Percentiles rank a stretch among this genome's conserved stretches.
Evolutionary conservation across 2,113 vertebrate species (phyloP).

Genomic region (Panthera leo): DNA sequence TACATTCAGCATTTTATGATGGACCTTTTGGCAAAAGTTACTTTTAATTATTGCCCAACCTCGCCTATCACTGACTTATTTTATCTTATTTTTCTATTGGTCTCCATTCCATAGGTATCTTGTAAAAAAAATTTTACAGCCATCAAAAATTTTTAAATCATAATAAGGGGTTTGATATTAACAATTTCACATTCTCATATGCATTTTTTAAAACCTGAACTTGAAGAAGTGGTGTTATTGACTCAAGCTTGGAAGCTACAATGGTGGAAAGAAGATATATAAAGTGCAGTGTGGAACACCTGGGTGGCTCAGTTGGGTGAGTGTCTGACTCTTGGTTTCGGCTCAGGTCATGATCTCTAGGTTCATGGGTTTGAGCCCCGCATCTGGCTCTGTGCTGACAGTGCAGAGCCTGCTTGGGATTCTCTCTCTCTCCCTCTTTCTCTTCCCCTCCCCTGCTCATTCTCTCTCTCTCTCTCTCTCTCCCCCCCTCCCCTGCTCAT

Average conservation of each 20-base stretch:
- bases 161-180: neutral
- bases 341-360: no score
- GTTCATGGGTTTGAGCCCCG: no score
- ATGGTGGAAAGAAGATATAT: neutral
- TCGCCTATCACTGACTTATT: neutral
- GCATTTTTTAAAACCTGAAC: neutral
- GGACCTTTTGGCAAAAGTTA: neutral
- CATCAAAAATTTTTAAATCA: neutral
- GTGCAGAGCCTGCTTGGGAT: no score
- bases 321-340: no score
- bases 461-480: no score
- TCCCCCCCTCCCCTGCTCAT: no score
- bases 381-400: no score
- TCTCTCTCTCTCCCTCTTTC: no score
- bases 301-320: no score
- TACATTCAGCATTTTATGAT: neutral
- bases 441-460: no score
- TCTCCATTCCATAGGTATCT: neutral
- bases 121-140: neutral
- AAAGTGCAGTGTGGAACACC: no score
- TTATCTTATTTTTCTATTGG: neutral
- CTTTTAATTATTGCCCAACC: neutral
- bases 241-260: neutral
- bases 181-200: neutral
- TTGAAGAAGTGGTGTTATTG: neutral